These are phyloP conservation scores for Microctonus hyperodae DNA, from an alignment of 2,888 invertebrate genomes.

Conservation along the genomic window DNA sequence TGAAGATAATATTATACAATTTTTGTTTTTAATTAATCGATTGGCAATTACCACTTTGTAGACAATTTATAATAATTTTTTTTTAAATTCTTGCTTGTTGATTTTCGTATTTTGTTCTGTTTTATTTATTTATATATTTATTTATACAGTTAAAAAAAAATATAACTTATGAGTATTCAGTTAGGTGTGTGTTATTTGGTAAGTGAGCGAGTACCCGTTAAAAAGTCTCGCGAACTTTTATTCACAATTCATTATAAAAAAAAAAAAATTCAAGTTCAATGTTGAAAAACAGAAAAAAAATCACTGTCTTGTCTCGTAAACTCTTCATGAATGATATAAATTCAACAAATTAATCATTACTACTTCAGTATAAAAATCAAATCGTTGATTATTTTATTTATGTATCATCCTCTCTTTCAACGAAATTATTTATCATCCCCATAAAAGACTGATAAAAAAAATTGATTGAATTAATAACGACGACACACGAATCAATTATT, in stretches of 20 bases:
- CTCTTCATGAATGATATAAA: neutral
- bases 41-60: neutral
- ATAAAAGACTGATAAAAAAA: neutral
- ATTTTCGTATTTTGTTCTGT: neutral
- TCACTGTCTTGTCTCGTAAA: neutral
- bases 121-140: neutral
- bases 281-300: neutral
- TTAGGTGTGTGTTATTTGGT: conserved; percentile 43
- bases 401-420: neutral
- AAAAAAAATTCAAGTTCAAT: neutral
- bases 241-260: neutral
- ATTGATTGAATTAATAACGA: neutral
- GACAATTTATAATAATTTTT: neutral
- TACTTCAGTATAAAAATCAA: neutral
- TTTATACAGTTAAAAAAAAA: conserved; percentile 2
- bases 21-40: neutral
- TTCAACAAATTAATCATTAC: neutral
- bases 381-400: neutral
- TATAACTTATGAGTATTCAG: conserved; percentile 28
- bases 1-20: neutral
- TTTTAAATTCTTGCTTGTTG: neutral
- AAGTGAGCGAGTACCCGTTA: conserved; percentile 1
- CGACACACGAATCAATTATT: neutral
- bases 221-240: neutral
- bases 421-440: too few relatives aligned